Evolutionary conservation across 1,140 invertebrate genomes (phyloP), one percentile per base, ranked within the genome.

Genomic region (Drosophila elegans): DNA sequence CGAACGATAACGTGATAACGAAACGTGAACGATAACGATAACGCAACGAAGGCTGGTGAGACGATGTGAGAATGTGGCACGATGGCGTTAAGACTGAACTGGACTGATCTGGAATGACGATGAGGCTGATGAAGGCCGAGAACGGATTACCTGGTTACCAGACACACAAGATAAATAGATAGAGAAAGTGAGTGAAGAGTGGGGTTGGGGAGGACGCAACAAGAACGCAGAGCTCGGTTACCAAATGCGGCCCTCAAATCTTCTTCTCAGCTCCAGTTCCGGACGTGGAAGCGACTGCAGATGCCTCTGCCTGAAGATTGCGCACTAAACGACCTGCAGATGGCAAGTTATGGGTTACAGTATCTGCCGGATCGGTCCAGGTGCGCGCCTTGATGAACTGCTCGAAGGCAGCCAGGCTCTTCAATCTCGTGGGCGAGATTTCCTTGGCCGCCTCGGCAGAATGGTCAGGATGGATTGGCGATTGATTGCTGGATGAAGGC

Each of bases 81-180:
- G 41, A 62, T 64, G 60, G 60, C 38, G 69, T 63, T 81, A 49
- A 79, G 49, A n/a, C 60, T 75, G 71, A 62, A 32, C 29, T 32
- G 29, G 29, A 7, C 7, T 45, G 10, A 45, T 54, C 36, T 64
- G 59, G 64, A 68, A 51, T 62, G 56, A 67, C 71, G 48, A 74
- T 74, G 72, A 77, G 61, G 38, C 61, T 63, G 38, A 80, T 75
- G 64, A 44, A 57, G 72, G 73, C 73, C 71, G 62, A 83, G 52
- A 73, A 88, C 75, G 38, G 63, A 71, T 86, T 86, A 86, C 83
- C 83, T 86, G 81, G 73, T 88, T 81, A 82, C 80, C 73, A 78
- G 59, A 80, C 64, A 67, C 64, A 67, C 73, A 75, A 57, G 39
- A 74, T 55, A 57, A n/a, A 49, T 45, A 48, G 12, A 53, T 9